Evolutionary conservation across 2,113 vertebrate species (phyloP).

Genomic region (Grus americana): DNA sequence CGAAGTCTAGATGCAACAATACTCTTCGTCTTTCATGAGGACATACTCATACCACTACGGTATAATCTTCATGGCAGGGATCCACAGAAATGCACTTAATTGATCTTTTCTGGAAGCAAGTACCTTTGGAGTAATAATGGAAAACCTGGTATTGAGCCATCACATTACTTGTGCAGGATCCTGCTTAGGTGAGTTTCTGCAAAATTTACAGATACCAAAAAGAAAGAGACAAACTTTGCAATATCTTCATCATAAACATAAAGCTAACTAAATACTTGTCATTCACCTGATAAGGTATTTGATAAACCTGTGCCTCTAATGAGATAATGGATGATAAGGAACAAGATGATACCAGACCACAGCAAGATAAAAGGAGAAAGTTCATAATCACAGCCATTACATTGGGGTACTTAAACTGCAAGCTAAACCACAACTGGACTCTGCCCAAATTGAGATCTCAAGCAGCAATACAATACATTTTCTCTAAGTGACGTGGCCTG

Average conservation of each 20-base stretch:
- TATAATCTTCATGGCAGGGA: background rate
- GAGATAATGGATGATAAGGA: background rate
- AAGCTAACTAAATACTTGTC: background rate
- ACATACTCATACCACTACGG: background rate
- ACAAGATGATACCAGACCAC: background rate
- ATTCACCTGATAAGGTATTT: background rate
- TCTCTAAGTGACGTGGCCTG: background rate
- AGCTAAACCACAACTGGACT: background rate
- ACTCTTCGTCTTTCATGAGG: background rate
- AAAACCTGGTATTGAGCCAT: background rate
- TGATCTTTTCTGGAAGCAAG: background rate
- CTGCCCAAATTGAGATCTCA: background rate
- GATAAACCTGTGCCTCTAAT: background rate
- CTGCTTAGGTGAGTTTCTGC: background rate
- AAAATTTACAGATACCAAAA: background rate
- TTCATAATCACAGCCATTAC: background rate
- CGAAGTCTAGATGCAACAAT: background rate
- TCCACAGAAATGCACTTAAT: background rate
- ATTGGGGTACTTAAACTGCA: background rate
- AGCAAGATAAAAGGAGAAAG: background rate
- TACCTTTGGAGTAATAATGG: background rate
- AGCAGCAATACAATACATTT: background rate
- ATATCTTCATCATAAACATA: background rate
- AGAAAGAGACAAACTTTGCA: background rate
- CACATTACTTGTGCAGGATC: background rate